Evolutionary conservation across 2,113 vertebrate genomes (phyloP).

Genomic region (Grus americana): DNA sequence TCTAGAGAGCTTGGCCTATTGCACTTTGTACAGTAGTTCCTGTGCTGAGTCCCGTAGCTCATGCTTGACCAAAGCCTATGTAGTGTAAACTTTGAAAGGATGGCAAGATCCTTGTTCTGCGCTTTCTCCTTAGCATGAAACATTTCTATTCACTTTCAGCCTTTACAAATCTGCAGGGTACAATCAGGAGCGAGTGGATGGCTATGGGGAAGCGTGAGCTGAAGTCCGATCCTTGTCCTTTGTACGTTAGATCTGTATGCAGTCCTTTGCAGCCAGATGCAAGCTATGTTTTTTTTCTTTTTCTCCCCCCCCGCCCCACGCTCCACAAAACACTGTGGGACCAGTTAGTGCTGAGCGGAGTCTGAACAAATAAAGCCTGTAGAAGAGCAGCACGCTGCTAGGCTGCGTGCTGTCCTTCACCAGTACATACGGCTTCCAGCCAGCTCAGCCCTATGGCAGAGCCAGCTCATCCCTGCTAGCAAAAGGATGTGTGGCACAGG

Average conservation of each 20-base stretch:
- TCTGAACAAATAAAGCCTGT: background rate
- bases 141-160: background rate
- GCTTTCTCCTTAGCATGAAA: background rate
- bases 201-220: background rate
- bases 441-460: background rate
- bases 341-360: background rate
- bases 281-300: background rate
- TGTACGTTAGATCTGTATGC: rapidly evolving
- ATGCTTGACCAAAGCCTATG: background rate
- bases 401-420: background rate
- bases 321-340: background rate
- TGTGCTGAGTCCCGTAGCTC: background rate
- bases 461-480: background rate
- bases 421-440: rapidly evolving
- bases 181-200: background rate
- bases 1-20: background rate
- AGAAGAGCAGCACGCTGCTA: background rate
- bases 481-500: background rate
- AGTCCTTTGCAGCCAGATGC: background rate
- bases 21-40: background rate
- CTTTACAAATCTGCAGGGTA: background rate
- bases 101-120: background rate
- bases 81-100: background rate
- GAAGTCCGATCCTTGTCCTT: background rate
- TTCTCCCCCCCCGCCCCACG: rapidly evolving